These are phyloP conservation scores for Notolepis coatsorum DNA, from an alignment of 2,797 vertebrate genomes.

Conservation along the genomic window DNA sequence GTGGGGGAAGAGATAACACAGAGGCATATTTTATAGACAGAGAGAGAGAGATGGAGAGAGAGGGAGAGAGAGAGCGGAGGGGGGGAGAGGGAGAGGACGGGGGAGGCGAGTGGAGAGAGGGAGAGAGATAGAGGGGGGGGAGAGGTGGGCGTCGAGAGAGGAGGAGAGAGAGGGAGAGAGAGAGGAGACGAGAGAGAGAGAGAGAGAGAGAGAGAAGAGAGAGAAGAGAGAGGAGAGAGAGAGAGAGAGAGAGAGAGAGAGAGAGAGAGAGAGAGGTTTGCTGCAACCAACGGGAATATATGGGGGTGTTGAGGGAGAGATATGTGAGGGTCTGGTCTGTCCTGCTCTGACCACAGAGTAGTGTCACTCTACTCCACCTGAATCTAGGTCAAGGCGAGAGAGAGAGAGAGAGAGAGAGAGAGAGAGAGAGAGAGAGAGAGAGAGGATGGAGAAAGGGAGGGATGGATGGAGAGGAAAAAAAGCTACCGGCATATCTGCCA, in stretches of 20 bases:
- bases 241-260: not conserved
- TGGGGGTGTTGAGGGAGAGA: constrained; percentile 43
- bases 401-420: no score
- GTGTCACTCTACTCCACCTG: constrained; percentile 79
- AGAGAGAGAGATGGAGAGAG: constrained; percentile 15
- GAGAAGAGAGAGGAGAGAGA: constrained; percentile 6
- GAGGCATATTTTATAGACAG: constrained; percentile 89
- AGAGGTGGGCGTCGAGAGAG: not conserved
- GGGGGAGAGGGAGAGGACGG: constrained; percentile 27
- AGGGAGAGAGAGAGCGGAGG: constrained; percentile 30
- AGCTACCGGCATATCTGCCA: constrained; percentile 64
- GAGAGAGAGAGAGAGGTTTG: constrained; percentile 45
- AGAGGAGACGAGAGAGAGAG: constrained; percentile 71
- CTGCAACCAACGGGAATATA: no score
- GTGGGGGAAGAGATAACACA: constrained; percentile 78
- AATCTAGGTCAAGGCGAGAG: constrained; percentile 88
- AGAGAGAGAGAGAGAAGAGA: constrained; percentile 35
- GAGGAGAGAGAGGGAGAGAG: not conserved
- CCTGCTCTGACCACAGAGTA: constrained; percentile 82
- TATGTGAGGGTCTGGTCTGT: constrained; percentile 58
- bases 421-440: constrained; percentile 22
- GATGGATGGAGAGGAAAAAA: constrained; percentile 56
- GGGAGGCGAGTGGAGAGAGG: not conserved
- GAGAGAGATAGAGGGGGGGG: not conserved
- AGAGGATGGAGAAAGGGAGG: constrained; percentile 4